Base-by-base conservation (phyloP, 2,888 invertebrate genomes). In the Periphyllus acericola region DNA sequence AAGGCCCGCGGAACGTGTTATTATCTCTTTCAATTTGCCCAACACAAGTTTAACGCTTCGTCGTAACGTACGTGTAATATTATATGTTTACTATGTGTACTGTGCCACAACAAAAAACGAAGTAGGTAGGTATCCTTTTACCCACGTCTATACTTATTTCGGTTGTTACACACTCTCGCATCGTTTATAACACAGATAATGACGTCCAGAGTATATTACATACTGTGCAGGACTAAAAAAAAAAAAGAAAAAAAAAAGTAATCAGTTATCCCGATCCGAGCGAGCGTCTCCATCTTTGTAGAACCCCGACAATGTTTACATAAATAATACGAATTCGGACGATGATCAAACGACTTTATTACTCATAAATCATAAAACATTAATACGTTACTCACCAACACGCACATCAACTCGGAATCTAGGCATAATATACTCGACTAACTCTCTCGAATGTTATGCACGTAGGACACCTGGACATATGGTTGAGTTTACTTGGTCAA, bases 1-100 rank as follows among this genome's bases (percentile, higher is more conserved):
- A 55, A 72, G 72, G 52, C 72, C 74, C 82, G 32, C 32, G 32
- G 32, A 83, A 83, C 82, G n/a, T 66, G 66, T 71, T 71, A 82
- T 82, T 82, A 71, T 19, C 32, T 32, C 32, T 68, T 46, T 11
- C 32, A 25, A 25, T 81, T 81, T 46, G 32, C 46, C 68, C 17
- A 21, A 46, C 46, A 66, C 8, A 40, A 68, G 34, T 29, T 40
- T 29, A 74, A 74, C 72, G n/a, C 34, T 71, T 52, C 52, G 46
- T 82, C 40, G 32, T 25, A 72, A 52, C 8, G 34, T 79, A 5
- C 8, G 14, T 46, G 2, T 46, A 46, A n/a, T n/a, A n/a, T n/a
- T 36, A 46, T 46, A 46, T 5, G 9, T 5, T 5, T 8, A n/a
- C 29, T 9, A 19, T 9, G 29, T n/a, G 40, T 17, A 36, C 6